phyloP scores from a whole-genome alignment of 1,140 invertebrate genomes.

The Colletes gigas region DNA sequence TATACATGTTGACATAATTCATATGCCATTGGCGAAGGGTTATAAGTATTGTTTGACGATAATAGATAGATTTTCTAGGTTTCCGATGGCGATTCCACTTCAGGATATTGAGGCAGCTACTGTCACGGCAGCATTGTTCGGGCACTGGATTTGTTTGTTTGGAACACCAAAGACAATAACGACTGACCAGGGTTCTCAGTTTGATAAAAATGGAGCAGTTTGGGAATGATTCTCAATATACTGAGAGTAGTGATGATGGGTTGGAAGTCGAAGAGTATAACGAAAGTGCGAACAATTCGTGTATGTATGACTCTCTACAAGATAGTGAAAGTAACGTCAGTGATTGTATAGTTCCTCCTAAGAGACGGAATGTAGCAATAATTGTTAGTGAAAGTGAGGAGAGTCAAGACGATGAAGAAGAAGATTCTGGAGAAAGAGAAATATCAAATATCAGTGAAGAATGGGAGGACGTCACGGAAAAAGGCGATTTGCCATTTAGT shows the following conservation, averaged over 20 bases:
- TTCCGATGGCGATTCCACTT: too few relatives aligned
- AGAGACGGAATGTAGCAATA: slow-evolving; percentile 32
- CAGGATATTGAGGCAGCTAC: too few relatives aligned
- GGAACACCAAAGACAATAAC: too few relatives aligned
- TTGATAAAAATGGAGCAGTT: slow-evolving; percentile 24
- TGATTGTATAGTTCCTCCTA: slow-evolving; percentile 34
- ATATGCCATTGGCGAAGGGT: too few relatives aligned
- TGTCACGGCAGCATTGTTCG: too few relatives aligned
- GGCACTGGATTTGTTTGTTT: too few relatives aligned
- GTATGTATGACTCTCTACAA: too few relatives aligned
- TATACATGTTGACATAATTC: too few relatives aligned
- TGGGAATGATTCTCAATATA: slow-evolving; percentile 27
- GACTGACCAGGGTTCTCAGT: too few relatives aligned
- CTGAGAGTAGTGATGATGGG: slow-evolving; percentile 39
- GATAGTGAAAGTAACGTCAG: slow-evolving; percentile 12
- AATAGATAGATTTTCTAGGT: too few relatives aligned
- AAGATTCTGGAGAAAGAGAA: slow-evolving; percentile 32
- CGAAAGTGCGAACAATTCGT: slow-evolving; percentile 21
- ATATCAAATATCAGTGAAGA: slow-evolving; percentile 23
- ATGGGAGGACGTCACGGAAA: slow-evolving; percentile 32
- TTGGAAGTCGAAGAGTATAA: slow-evolving; percentile 32
- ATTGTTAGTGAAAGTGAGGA: slow-evolving; percentile 33
- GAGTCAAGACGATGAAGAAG: slow-evolving; percentile 35
- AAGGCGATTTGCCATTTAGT: slow-evolving; percentile 21
- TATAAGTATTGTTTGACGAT: too few relatives aligned